A percentile compares a stretch with the other conserved stretches of the same genome.
Evolutionary conservation across 2,113 vertebrate species (phyloP).

Genomic region (Antechinus flavipes): DNA sequence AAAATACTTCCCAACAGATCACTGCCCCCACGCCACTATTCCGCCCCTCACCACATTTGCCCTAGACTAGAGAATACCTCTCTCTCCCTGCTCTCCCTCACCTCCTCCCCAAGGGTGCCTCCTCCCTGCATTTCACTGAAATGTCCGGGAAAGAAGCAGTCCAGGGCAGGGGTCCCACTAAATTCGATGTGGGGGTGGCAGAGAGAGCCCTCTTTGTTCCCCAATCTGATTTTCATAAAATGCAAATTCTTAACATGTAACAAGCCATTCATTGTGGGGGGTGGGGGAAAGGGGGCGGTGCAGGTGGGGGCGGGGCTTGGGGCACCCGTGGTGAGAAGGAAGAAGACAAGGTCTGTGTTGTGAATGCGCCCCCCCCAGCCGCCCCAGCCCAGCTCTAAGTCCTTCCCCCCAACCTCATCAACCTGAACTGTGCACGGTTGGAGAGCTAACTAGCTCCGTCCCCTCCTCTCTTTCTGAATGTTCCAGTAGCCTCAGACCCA

Average conservation of each 20-base stretch:
- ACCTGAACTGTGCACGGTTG: background rate
- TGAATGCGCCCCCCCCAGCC: slow-evolving; percentile 45
- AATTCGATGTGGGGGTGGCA: slow-evolving; percentile 58
- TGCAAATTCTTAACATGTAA: slow-evolving; percentile 73
- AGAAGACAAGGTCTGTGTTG: background rate
- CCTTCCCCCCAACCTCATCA: fast-evolving
- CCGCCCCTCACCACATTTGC: background rate
- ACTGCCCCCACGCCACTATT: background rate
- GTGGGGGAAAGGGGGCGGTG: slow-evolving; percentile 2
- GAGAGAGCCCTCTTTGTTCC: slow-evolving; percentile 80
- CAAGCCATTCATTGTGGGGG: slow-evolving; percentile 78
- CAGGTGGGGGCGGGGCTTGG: background rate
- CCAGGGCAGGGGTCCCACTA: slow-evolving; percentile 15
- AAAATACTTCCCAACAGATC: background rate
- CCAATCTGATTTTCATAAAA: slow-evolving; percentile 80
- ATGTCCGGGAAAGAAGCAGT: background rate
- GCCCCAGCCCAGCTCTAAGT: background rate
- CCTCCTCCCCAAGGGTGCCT: slow-evolving; percentile 9
- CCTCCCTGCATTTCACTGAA: slow-evolving; percentile 24
- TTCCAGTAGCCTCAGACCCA: background rate
- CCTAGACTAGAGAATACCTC: slow-evolving; percentile 14
- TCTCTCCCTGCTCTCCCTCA: background rate
- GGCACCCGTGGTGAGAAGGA: slow-evolving; percentile 6
- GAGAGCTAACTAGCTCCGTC: background rate
- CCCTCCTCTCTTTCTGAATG: slow-evolving; percentile 54